Conservation (phyloP, 2,888 invertebrate species). For the Tetheella fluctuosa region DNA sequence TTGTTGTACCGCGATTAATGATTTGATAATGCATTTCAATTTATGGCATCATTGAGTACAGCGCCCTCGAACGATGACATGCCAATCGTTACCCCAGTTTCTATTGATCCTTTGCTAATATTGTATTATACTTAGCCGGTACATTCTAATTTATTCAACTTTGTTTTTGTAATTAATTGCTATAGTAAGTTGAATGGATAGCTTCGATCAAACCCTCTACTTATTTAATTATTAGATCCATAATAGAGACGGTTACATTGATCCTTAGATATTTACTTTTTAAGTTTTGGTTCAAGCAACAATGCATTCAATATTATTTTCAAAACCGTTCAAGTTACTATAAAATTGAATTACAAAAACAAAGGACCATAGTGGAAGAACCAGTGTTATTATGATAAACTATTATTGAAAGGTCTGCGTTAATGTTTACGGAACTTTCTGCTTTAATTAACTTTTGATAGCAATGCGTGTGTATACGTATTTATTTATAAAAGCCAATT, state of each 20-base stretch:
- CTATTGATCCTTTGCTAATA: constrained; percentile 37
- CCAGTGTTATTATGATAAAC: background rate
- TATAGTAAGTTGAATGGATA: no score
- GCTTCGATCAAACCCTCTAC: no score
- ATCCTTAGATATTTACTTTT: no score
- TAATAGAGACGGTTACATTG: no score
- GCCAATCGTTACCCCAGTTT: constrained; percentile 67
- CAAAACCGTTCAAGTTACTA: background rate
- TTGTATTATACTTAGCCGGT: background rate
- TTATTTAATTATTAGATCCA: background rate
- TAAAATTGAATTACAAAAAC: background rate
- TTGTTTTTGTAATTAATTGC: no score
- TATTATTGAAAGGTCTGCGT: background rate
- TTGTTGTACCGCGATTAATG: constrained; percentile 70
- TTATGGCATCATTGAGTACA: constrained; percentile 72
- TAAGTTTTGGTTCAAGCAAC: no score
- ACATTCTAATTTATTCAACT: background rate
- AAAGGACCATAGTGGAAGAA: background rate
- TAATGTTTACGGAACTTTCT: constrained; percentile 12
- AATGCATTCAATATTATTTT: no score
- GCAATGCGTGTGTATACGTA: constrained; percentile 12
- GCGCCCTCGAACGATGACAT: constrained; percentile 50
- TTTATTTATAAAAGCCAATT: constrained; percentile 37
- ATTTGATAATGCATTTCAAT: constrained; percentile 74
- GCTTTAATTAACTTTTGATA: constrained; percentile 6